Percentiles rank a stretch among this genome's conserved stretches.
These are phyloP conservation scores for Drosophila seclusa DNA, from an alignment of 2,888 invertebrate genomes.

Conservation along the genomic window DNA sequence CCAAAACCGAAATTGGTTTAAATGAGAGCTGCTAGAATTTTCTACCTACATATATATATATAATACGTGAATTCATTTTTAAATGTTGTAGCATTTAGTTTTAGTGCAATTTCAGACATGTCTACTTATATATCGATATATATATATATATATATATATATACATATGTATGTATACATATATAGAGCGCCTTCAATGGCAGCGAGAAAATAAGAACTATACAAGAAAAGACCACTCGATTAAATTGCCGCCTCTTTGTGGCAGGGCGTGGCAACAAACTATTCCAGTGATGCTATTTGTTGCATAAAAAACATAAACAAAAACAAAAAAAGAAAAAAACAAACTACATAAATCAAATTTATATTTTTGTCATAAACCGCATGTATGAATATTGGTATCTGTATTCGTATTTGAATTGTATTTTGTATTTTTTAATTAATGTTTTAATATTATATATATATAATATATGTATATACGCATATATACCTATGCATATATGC, in stretches of 20 bases:
- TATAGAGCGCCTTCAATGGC: constrained; percentile 27
- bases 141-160: constrained; percentile 21
- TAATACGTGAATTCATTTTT: constrained; percentile 66
- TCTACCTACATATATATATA: constrained; percentile 48
- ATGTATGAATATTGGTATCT: constrained; percentile 35
- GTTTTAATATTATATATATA: constrained; percentile 32
- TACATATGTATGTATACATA: constrained; percentile 17
- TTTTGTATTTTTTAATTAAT: constrained; percentile 47
- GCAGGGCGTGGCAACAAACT: constrained; percentile 60
- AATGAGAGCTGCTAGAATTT: constrained; percentile 71
- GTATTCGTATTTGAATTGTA: constrained; percentile 50
- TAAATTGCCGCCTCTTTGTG: constrained; percentile 37
- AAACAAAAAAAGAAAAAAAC: constrained; percentile 13
- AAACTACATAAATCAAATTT: constrained; percentile 74
- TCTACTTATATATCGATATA: constrained; percentile 60
- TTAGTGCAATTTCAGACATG: constrained; percentile 78
- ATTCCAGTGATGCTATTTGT: constrained; percentile 79
- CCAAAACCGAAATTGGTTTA: constrained; percentile 69
- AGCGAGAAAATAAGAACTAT: constrained; percentile 26
- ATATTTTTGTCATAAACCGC: constrained; percentile 55
- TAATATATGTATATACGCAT: constrained; percentile 11
- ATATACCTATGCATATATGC: constrained; percentile 6
- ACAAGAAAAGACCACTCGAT: constrained; percentile 69
- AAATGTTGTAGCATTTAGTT: constrained; percentile 81
- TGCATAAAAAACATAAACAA: constrained; percentile 73